Evolutionary conservation across 1,140 invertebrate species (phyloP).

Genomic region (Hestina assimilis): DNA sequence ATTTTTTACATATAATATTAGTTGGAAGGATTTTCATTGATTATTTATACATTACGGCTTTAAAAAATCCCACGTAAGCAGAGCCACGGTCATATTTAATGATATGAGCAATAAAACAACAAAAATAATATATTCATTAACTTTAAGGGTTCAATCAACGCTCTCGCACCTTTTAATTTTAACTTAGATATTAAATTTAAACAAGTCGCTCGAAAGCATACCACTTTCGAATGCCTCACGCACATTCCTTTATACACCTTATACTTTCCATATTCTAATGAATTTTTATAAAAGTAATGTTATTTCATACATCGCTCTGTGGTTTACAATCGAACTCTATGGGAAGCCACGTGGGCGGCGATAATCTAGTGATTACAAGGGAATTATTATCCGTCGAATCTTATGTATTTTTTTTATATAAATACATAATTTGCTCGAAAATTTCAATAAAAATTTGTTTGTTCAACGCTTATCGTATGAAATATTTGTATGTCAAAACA

Average conservation of each 20-base stretch:
- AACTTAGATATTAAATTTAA: constrained; percentile 33
- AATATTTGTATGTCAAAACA: constrained; percentile 37
- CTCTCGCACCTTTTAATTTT: constrained; percentile 34
- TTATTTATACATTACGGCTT: too few relatives aligned
- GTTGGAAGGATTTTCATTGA: too few relatives aligned
- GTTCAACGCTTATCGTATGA: constrained; percentile 54
- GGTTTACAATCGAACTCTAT: constrained; percentile 39
- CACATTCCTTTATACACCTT: constrained; percentile 15
- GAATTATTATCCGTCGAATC: constrained; percentile 46
- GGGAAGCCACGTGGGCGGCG: constrained; percentile 52
- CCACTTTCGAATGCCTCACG: constrained; percentile 28
- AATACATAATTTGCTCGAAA: constrained; percentile 59
- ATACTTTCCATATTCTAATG: constrained; percentile 33
- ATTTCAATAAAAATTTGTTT: constrained; percentile 56
- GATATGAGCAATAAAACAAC: constrained; percentile 29
- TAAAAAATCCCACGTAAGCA: too few relatives aligned
- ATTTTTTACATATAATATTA: too few relatives aligned
- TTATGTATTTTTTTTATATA: constrained; percentile 47
- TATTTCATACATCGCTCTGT: constrained; percentile 31
- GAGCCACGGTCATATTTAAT: too few relatives aligned
- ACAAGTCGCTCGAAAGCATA: constrained; percentile 19
- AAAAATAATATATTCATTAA: constrained; percentile 40
- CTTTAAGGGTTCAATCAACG: constrained; percentile 40
- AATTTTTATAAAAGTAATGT: constrained; percentile 26
- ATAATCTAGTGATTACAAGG: constrained; percentile 63